These are phyloP conservation scores for Psilanteris sp. DNA, from an alignment of 1,140 invertebrate species.

Conservation along the genomic window DNA sequence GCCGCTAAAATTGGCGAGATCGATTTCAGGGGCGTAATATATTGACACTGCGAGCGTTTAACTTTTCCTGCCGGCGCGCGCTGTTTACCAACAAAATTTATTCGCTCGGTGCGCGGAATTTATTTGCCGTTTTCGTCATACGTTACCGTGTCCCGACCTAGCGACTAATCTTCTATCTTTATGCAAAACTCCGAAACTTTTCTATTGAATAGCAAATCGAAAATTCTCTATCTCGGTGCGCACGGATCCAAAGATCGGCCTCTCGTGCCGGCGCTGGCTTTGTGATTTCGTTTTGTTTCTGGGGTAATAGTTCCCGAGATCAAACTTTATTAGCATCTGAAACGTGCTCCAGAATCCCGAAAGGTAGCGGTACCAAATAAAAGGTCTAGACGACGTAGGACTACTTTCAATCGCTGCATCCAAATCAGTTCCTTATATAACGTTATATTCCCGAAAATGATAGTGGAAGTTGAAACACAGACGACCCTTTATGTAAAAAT, in stretches of 20 bases:
- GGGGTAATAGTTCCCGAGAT: conserved; percentile 68
- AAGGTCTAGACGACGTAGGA: conserved; percentile 37
- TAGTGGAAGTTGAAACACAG: conserved; percentile 24
- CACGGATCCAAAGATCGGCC: conserved; percentile 36
- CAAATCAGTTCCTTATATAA: conserved; percentile 67
- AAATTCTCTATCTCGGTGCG: conserved; percentile 24
- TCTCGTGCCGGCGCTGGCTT: conserved; percentile 16
- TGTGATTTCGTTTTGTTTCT: conserved; percentile 50
- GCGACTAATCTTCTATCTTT: conserved; percentile 38
- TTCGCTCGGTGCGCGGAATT: too few relatives aligned
- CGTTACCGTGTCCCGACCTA: not conserved
- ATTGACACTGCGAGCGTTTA: conserved; percentile 67
- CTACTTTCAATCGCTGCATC: conserved; percentile 68
- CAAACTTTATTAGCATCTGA: conserved; percentile 73
- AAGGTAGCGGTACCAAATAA: conserved; percentile 37
- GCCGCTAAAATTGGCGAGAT: conserved; percentile 44
- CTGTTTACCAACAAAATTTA: conserved; percentile 70
- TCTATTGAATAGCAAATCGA: conserved; percentile 28
- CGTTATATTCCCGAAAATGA: conserved; percentile 34
- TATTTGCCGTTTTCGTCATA: too few relatives aligned
- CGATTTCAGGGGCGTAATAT: conserved; percentile 58
- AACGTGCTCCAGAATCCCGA: conserved; percentile 49
- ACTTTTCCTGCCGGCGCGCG: conserved; percentile 54
- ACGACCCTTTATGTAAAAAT: conserved; percentile 34
- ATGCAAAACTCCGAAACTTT: conserved; percentile 31